Base-by-base conservation (phyloP, 2,888 invertebrate species). In the Lomographa bimaculata region DNA sequence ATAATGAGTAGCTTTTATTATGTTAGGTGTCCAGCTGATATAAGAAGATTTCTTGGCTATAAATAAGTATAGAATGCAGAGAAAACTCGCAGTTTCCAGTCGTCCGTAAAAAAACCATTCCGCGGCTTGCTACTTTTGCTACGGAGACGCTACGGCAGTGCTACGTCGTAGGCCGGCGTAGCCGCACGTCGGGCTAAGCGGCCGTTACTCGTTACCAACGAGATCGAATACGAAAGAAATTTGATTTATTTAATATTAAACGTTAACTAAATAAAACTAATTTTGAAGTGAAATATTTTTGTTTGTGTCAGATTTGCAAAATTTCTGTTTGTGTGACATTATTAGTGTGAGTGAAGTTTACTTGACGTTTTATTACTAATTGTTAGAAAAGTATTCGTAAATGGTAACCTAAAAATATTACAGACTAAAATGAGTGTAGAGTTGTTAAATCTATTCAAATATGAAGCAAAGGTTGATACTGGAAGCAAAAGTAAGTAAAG, bases 121-220 rank as follows among this genome's bases (percentile, higher is more conserved):
- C 40, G 39, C n/a, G 37, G 25, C 30, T 24, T 34, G 32, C 46
- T 52, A 46, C 42, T 30, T 37, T 23, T 26, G 30, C 46, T 52
- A 46, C 49, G 29, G 32, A 30, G 10, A 19, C 27, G 32, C 57
- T 61, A 60, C 65, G 67, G 57, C 83, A 87, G 86, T 87, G 78
- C 82, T 84, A 82, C 85, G 78, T 54, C 80, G 83, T 76, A 77
- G 76, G 59, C 64, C 71, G 66, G 58, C 76, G 80, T 75, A 78
- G 82, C 70, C 70, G 69, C 76, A 78, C 83, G 86, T 64, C 64
- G 65, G 64, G 44, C 51, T 32, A 8, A 26, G 54, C 55, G 54
- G 58, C 60, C 52, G 5, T 19, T 38, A 6, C 36, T 40, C 37
- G 57, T 55, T 61, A 64, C 19, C 76, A 45, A 73, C 79, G 76